Percentiles rank a stretch among this genome's conserved stretches.
phyloP scores from a whole-genome alignment of 2,113 vertebrate species.

The Alaudala cheleensis region DNA sequence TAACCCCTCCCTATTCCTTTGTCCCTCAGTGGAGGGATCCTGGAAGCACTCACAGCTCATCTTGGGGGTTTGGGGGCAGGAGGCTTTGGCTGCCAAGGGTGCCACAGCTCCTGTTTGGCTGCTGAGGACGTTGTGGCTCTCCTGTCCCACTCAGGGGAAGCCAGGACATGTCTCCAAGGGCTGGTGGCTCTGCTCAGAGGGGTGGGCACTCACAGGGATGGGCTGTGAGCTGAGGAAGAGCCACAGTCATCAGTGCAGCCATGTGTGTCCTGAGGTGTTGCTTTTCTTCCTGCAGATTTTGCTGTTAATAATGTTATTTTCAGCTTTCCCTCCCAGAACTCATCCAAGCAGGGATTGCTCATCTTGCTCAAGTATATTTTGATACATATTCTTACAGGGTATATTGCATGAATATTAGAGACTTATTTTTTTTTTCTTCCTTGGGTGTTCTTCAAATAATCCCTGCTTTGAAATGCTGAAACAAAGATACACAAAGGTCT shows the following conservation, averaged over 20 bases:
- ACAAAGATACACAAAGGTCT: not conserved
- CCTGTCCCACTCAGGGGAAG: not conserved
- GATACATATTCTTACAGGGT: not conserved
- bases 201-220: accelerated
- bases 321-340: not conserved
- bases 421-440: not conserved
- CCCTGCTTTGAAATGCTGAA: not conserved
- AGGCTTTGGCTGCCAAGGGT: accelerated
- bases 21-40: not conserved
- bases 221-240: accelerated
- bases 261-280: not conserved
- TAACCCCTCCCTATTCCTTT: not conserved
- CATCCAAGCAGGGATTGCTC: not conserved
- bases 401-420: not conserved
- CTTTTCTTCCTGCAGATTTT: not conserved
- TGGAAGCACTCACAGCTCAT: not conserved
- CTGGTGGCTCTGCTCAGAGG: not conserved
- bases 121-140: not conserved
- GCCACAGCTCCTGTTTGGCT: not conserved
- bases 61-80: not conserved
- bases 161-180: accelerated
- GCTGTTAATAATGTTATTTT: not conserved
- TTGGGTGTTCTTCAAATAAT: not conserved
- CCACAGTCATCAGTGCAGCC: accelerated
- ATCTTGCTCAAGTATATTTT: not conserved